Conservation (phyloP, 2,797 vertebrate species). For the Acrocephalus scirpaceus region DNA sequence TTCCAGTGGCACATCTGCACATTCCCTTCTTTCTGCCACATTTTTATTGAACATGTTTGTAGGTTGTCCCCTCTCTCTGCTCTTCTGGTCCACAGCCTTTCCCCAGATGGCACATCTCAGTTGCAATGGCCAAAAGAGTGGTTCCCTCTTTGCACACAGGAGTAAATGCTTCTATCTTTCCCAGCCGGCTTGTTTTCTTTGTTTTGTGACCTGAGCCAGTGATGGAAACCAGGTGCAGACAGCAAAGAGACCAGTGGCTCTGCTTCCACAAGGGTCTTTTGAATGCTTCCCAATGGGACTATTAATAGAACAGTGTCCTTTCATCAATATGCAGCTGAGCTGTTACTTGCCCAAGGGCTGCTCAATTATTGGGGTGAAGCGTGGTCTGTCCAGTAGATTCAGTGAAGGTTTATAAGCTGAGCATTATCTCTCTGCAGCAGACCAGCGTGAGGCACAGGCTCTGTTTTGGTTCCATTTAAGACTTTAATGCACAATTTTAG, state of each 20-base stretch:
- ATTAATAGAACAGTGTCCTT: slow-evolving; percentile 1
- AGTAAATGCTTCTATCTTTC: neutral
- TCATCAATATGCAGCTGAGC: slow-evolving; percentile 13
- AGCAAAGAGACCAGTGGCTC: neutral
- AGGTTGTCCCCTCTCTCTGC: neutral
- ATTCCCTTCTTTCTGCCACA: neutral
- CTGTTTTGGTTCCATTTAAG: neutral
- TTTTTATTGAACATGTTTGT: neutral
- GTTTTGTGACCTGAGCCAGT: slow-evolving; percentile 1
- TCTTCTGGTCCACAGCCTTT: neutral
- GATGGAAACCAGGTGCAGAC: slow-evolving; percentile 1
- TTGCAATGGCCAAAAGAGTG: neutral
- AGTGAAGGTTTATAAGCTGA: neutral
- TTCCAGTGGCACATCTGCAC: neutral
- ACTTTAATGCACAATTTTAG: neutral
- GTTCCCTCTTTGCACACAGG: neutral
- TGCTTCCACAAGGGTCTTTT: neutral
- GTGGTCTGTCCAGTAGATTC: neutral
- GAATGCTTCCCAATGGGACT: neutral
- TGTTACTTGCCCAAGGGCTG: slow-evolving; percentile 9
- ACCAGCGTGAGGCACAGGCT: neutral
- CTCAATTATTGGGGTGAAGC: slow-evolving; percentile 29
- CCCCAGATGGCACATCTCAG: neutral
- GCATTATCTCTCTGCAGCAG: slow-evolving; percentile 22
- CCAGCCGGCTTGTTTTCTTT: neutral